phyloP scores from a whole-genome alignment of 1,140 invertebrate genomes.

The Melanaphis sacchari region DNA sequence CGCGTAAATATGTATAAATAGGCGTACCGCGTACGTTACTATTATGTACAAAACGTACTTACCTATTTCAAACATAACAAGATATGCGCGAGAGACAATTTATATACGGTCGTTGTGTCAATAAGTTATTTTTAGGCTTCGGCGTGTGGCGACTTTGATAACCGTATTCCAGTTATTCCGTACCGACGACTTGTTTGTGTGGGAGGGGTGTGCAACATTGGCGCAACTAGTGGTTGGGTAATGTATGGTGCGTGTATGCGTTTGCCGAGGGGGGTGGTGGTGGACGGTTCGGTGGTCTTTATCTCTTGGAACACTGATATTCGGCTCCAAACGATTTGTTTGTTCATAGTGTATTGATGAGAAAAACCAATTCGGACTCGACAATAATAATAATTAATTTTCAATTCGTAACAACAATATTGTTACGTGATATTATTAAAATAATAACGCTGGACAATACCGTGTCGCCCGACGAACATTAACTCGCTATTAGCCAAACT shows the following conservation, averaged over 20 bases:
- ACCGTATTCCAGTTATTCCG: not conserved
- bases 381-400: too few species aligned
- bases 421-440: not conserved
- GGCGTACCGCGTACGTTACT: not conserved
- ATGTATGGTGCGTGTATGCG: too few species aligned
- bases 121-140: conserved; percentile 3
- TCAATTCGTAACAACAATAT: not conserved
- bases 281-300: too few species aligned
- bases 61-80: not conserved
- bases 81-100: not conserved
- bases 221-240: not conserved
- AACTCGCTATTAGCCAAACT: too few species aligned
- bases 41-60: too few species aligned
- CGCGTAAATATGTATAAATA: not conserved
- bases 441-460: not conserved
- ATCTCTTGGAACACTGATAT: not conserved
- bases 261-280: too few species aligned
- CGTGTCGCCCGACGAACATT: too few species aligned
- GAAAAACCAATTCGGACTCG: not conserved
- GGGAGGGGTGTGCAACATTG: not conserved
- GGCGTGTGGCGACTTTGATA: not conserved
- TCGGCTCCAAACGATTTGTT: not conserved
- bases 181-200: not conserved
- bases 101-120: not conserved
- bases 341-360: not conserved